Percentiles rank a stretch among this genome's conserved stretches.
These are phyloP conservation scores for Sylvicola fuscatus DNA, from an alignment of 2,888 invertebrate genomes.

Conservation along the genomic window DNA sequence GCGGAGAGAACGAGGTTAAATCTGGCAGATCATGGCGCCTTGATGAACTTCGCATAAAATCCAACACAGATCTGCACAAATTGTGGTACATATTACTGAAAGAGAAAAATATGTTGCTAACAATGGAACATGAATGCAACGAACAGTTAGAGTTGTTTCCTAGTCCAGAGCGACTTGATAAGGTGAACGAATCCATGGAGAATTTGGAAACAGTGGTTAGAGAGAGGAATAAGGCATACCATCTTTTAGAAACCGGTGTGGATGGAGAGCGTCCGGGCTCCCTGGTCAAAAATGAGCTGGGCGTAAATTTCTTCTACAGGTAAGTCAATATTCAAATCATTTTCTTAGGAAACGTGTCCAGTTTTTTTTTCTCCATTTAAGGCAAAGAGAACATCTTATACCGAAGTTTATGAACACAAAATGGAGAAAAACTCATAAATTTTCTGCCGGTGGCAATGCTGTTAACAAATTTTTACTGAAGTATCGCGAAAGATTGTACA, in stretches of 20 bases:
- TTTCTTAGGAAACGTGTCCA: neutral
- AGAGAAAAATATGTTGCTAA: constrained; percentile 90
- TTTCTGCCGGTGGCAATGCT: constrained; percentile 34
- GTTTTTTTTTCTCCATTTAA: constrained; percentile 1
- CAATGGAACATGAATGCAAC: constrained; percentile 78
- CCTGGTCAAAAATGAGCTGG: constrained; percentile 35
- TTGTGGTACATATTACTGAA: constrained; percentile 83
- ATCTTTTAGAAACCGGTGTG: constrained; percentile 72
- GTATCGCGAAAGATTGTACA: constrained; percentile 43
- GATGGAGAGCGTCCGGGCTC: constrained; percentile 55
- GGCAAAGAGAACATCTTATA: constrained; percentile 37
- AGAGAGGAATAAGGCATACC: constrained; percentile 83
- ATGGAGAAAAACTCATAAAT: constrained; percentile 37
- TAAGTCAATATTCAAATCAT: constrained; percentile 8
- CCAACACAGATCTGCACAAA: constrained; percentile 89
- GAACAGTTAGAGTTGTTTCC: constrained; percentile 50
- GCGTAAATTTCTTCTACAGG: constrained; percentile 34
- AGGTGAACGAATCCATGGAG: constrained; percentile 82
- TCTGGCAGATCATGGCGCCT: constrained; percentile 71
- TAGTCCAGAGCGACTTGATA: constrained; percentile 82
- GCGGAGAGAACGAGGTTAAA: constrained; percentile 52
- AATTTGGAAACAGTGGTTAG: constrained; percentile 78
- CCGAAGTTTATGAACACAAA: constrained; percentile 44
- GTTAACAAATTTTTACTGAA: constrained; percentile 38
- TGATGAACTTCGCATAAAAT: constrained; percentile 86